Percentiles rank a stretch among this genome's conserved stretches.
phyloP scores from a whole-genome alignment of 2,797 vertebrate genomes.

The Hydrophis major region DNA sequence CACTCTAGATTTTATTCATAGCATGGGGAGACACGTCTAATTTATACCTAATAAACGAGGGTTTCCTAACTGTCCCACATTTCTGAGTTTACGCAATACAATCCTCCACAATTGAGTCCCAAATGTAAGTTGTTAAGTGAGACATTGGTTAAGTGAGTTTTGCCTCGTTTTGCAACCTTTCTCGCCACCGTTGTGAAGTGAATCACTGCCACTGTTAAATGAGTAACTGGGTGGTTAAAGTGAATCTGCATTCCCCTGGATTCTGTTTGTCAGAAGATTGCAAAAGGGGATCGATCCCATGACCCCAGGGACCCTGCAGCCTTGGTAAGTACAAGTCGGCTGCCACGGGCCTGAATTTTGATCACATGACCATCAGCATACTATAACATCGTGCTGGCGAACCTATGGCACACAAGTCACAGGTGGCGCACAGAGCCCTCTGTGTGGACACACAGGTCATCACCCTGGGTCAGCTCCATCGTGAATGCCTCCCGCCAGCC shows the following conservation, averaged over 20 bases:
- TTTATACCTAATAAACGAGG: not conserved
- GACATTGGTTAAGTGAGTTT: not conserved
- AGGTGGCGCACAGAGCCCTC: too few species aligned
- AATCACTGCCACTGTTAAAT: not conserved
- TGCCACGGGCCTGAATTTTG: not conserved
- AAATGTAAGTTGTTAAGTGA: not conserved
- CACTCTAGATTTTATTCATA: not conserved
- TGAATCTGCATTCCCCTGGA: not conserved
- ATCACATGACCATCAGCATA: not conserved
- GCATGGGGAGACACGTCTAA: not conserved
- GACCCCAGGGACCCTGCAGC: not conserved
- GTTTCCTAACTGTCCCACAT: not conserved
- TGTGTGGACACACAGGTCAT: too few species aligned
- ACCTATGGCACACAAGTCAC: too few species aligned
- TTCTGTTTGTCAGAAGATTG: not conserved
- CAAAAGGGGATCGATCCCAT: not conserved
- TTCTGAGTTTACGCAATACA: not conserved
- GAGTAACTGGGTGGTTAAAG: not conserved
- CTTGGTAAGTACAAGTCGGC: not conserved
- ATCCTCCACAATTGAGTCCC: not conserved
- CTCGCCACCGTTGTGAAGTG: fast-evolving
- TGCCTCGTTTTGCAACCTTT: not conserved
- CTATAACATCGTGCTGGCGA: too few species aligned
- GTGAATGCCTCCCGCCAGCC: too few species aligned
- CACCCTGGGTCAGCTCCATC: too few species aligned